Evolutionary conservation across 2,113 vertebrate genomes (phyloP).

Genomic region (Reinhardtius hippoglossoides): DNA sequence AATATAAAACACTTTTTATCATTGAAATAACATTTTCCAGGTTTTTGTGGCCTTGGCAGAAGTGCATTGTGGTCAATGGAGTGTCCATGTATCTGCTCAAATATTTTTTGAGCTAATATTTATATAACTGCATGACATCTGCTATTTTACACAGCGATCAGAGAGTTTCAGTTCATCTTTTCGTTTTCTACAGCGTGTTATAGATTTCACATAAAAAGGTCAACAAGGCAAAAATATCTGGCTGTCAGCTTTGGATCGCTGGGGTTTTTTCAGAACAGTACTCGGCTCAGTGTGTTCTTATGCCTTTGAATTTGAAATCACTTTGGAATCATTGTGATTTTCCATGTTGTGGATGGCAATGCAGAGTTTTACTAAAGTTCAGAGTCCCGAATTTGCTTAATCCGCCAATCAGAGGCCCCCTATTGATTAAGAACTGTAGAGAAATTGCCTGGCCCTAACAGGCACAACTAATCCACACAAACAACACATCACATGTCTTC

Average conservation of each 20-base stretch:
- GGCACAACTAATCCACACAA: slow-evolving; percentile 53
- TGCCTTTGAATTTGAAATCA: slow-evolving; percentile 26
- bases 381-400: slow-evolving; percentile 8
- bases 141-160: background rate
- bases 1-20: background rate
- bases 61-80: background rate
- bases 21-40: background rate
- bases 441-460: slow-evolving; percentile 25
- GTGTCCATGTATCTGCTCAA: background rate
- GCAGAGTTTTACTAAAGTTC: background rate
- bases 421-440: slow-evolving; percentile 26
- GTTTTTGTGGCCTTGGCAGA: slow-evolving; percentile 4
- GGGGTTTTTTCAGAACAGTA: slow-evolving; percentile 2
- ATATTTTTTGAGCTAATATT: background rate
- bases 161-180: background rate
- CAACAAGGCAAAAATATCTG: slow-evolving; percentile 30
- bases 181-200: background rate
- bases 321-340: slow-evolving; percentile 20
- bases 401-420: slow-evolving; percentile 6
- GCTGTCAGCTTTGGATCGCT: slow-evolving; percentile 12
- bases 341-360: slow-evolving; percentile 41
- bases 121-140: background rate
- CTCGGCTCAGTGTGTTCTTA: slow-evolving; percentile 17
- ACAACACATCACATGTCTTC: slow-evolving; percentile 40
- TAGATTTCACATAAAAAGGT: slow-evolving; percentile 35